Conservation (phyloP, 2,888 invertebrate species). For the Melanchra persicariae region DNA sequence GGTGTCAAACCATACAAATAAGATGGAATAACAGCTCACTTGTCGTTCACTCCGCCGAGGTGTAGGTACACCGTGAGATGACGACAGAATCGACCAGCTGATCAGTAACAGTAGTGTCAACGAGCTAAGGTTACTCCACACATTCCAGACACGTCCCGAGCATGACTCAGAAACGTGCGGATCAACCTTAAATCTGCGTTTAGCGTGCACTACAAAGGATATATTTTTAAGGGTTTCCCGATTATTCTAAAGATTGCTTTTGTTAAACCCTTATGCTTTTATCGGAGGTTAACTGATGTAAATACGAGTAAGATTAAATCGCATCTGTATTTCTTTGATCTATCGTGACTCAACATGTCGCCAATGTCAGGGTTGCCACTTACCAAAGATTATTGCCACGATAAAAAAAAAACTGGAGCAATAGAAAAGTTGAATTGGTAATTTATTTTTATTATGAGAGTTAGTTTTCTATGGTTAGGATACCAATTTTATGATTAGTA, state of each 20-base stretch:
- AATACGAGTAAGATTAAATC: conserved; percentile 59
- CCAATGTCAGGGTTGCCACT: conserved; percentile 55
- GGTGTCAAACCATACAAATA: too few species aligned
- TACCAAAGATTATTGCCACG: conserved; percentile 1
- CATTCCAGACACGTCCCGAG: too few species aligned
- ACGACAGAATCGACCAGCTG: too few species aligned
- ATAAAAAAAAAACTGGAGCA: conserved; percentile 20
- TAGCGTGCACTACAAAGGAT: too few species aligned
- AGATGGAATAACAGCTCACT: too few species aligned
- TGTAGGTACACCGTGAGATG: too few species aligned
- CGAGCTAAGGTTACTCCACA: too few species aligned
- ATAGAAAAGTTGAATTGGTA: conserved; percentile 31
- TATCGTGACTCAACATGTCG: conserved; percentile 64
- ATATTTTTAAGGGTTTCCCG: background rate
- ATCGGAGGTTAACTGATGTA: conserved; percentile 52
- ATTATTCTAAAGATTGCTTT: conserved; percentile 5
- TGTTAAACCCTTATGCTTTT: conserved; percentile 21
- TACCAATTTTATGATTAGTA: conserved; percentile 18
- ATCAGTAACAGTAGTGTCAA: too few species aligned
- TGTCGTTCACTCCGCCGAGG: too few species aligned
- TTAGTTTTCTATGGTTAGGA: conserved; percentile 1
- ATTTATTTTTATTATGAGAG: conserved; percentile 17
- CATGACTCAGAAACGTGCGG: too few species aligned
- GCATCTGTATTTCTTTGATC: conserved; percentile 61
- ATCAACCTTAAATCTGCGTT: too few species aligned